Evolutionary conservation across 2,888 invertebrate species (phyloP).

Genomic region (Ischnura elegans): DNA sequence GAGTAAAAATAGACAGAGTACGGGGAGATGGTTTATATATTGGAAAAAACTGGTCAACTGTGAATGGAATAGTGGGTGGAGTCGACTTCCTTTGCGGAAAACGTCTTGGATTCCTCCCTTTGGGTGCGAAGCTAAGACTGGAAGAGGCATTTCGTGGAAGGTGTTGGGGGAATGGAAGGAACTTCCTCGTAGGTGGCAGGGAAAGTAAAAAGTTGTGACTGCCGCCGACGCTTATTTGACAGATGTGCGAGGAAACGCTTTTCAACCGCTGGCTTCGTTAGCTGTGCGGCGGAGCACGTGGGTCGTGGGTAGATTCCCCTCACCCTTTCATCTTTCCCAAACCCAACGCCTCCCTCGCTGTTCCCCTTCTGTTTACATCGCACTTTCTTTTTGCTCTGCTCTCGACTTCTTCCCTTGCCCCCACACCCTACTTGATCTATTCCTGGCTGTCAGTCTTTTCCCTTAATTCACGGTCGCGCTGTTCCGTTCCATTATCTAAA

Average conservation of each 20-base stretch:
- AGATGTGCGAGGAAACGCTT: conserved; percentile 13
- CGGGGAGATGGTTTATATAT: neutral
- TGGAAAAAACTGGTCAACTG: neutral
- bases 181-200: neutral
- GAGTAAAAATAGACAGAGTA: neutral
- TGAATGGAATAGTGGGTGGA: neutral
- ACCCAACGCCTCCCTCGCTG: conserved; percentile 66
- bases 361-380: conserved; percentile 51
- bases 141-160: neutral
- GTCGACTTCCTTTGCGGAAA: neutral
- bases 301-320: conserved; percentile 56
- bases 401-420: neutral
- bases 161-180: neutral
- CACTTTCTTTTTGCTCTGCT: neutral
- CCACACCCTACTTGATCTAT: neutral
- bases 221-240: neutral
- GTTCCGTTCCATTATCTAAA: neutral
- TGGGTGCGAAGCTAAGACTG: neutral
- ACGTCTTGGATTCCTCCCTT: neutral
- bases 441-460: neutral
- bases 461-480: neutral
- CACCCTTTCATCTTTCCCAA: conserved; percentile 52
- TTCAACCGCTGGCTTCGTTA: conserved; percentile 10
- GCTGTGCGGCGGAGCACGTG: neutral
- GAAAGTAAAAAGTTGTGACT: neutral